Percentiles rank a stretch among this genome's conserved stretches.
These are phyloP conservation scores for Heliothis peltigera DNA, from an alignment of 2,888 invertebrate genomes.

Conservation along the genomic window DNA sequence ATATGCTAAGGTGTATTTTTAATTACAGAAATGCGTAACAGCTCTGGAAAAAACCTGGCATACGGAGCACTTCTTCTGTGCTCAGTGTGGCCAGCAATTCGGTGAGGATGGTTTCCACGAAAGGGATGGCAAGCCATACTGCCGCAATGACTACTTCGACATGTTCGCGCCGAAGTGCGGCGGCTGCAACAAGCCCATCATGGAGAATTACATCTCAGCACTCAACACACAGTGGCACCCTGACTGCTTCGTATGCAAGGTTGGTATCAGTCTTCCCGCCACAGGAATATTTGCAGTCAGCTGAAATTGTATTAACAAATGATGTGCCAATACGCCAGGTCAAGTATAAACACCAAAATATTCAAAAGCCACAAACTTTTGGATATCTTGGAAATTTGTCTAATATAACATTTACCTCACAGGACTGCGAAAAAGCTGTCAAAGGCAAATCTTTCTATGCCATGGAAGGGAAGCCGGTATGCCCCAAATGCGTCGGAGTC, in stretches of 20 bases:
- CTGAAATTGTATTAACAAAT: constrained; percentile 19
- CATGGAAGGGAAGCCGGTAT: constrained; percentile 98
- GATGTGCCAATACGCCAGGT: constrained; percentile 73
- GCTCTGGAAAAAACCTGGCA: constrained; percentile 99
- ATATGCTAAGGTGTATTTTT: constrained; percentile 62
- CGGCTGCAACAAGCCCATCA: constrained; percentile 98
- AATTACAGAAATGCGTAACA: constrained; percentile 98
- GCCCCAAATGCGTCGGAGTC: constrained; percentile 97
- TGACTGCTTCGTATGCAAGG: constrained; percentile 99
- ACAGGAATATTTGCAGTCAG: constrained; percentile 32
- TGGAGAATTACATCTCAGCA: constrained; percentile 99
- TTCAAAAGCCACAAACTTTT: constrained; percentile 49
- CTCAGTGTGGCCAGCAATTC: constrained; percentile 98
- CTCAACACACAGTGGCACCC: constrained; percentile 99
- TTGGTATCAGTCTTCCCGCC: constrained; percentile 88
- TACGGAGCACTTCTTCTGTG: constrained; percentile 99
- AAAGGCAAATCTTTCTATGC: constrained; percentile 99
- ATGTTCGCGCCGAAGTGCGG: constrained; percentile 99
- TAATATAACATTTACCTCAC: constrained; percentile 75
- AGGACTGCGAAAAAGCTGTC: constrained; percentile 98
- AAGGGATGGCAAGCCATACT: constrained; percentile 98
- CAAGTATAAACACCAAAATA: constrained; percentile 74
- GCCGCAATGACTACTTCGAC: constrained; percentile 98
- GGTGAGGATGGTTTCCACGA: constrained; percentile 99
- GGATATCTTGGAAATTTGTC: constrained; percentile 58